Base-by-base conservation (phyloP, 2,888 invertebrate genomes). In the Dermolepida albohirtum region DNA sequence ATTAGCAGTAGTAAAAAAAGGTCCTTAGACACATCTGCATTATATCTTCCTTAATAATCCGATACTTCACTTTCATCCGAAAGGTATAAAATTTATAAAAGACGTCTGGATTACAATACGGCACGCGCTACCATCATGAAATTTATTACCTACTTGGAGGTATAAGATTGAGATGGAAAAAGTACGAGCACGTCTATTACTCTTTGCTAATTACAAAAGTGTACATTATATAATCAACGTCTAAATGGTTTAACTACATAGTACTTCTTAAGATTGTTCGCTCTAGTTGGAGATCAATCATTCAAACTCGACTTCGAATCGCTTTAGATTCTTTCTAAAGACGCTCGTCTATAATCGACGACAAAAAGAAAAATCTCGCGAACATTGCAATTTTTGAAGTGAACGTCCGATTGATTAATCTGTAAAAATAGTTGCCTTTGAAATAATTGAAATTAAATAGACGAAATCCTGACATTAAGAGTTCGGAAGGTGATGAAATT, bases 151-250 rank as follows among this genome's bases (percentile, higher is more conserved):
- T n/a, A n/a, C 41, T 16, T 40, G 10, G 40, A 34, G 34, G 34
- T 34, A 10, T 34, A 34, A 6, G 34, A 34, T 7, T 6, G 34
- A 34, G 10, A 6, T 1, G 51, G 10, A n/a, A 29, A 29, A 12
- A 12, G 40, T 11, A 17, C 12, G 41, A 16, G 22, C 11, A 59
- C 29, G 43, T 59, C 59, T 27, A 59, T 59, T 59, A 29, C 59
- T 59, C 59, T 57, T 57, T 43, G 59, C 43, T 59, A 59, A 59
- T 59, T 59, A 59, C 59, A 14, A 29, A 59, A 40, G 11, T 44
- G 59, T 59, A 59, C 59, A 14, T 44, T 47, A 7, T 44, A 44
- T 59, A 59, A 44, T 59, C 43, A 29, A 29, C 27, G 43, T 27
- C 44, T 10, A 27, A 14, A 44, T 29, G 44, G 44, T 47, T 59